Evolutionary conservation across 2,888 invertebrate species (phyloP).

Genomic region (Philereme vetulata): DNA sequence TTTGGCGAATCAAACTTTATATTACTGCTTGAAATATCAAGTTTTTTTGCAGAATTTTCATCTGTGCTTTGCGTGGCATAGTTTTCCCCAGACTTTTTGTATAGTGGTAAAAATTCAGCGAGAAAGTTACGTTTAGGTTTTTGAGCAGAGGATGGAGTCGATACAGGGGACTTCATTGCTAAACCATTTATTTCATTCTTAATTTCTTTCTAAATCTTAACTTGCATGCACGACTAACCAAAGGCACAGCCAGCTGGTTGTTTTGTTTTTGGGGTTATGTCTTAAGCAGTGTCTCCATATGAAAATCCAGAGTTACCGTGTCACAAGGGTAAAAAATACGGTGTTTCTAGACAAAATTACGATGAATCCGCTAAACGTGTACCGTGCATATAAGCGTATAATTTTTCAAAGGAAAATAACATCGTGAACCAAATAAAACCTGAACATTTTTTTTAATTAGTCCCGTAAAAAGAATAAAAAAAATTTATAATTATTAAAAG

Average conservation of each 20-base stretch:
- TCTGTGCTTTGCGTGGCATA: conserved; percentile 3
- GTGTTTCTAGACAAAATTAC: too few relatives aligned
- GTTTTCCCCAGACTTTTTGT: conserved; percentile 56
- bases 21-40: conserved; percentile 16
- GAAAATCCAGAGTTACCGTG: too few relatives aligned
- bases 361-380: too few relatives aligned
- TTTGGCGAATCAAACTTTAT: conserved; percentile 39
- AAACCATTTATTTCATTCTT: not conserved
- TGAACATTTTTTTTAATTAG: too few relatives aligned
- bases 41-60: conserved; percentile 1
- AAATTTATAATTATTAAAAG: too few relatives aligned
- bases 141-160: conserved; percentile 35
- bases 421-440: too few relatives aligned
- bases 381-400: too few relatives aligned
- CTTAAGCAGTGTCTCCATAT: too few relatives aligned
- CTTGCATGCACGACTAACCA: not conserved
- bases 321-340: too few relatives aligned
- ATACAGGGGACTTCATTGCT: conserved; percentile 9
- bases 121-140: conserved; percentile 49
- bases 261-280: conserved; percentile 15
- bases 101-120: conserved; percentile 61
- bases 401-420: too few relatives aligned
- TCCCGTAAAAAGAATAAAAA: too few relatives aligned
- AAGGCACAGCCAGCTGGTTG: conserved; percentile 4
- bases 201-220: not conserved